A percentile compares a stretch with the other conserved stretches of the same genome.
Conservation (phyloP, 37 sponge, comb jelly and placozoan genomes). For the Theonella swinhoei region DNA sequence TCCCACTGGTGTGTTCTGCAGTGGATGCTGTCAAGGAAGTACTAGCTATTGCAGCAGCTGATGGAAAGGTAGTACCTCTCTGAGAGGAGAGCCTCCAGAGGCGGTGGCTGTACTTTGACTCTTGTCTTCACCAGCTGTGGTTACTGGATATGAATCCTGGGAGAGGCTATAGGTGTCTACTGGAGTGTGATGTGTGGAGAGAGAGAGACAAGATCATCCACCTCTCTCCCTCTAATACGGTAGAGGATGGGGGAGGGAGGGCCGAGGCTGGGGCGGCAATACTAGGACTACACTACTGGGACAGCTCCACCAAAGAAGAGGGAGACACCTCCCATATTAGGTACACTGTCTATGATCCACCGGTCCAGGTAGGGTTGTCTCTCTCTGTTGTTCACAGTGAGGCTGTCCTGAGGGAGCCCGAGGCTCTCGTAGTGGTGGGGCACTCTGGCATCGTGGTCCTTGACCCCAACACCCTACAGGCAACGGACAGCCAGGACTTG, state of each 20-base stretch:
- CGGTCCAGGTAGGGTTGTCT: not conserved
- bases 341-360: not conserved
- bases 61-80: conserved; percentile 82
- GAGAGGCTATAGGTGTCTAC: conserved; percentile 45
- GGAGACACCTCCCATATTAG: not conserved
- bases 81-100: too few relatives aligned
- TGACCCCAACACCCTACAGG: conserved; percentile 34
- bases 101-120: too few relatives aligned
- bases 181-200: conserved; percentile 46
- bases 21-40: not conserved
- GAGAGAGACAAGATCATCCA: conserved; percentile 20
- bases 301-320: not conserved
- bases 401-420: conserved; percentile 6
- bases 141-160: conserved; percentile 27
- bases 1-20: conserved; percentile 41
- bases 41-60: conserved; percentile 57
- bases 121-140: conserved; percentile 38
- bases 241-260: not conserved
- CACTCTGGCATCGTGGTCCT: conserved; percentile 14
- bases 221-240: not conserved
- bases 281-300: conserved; percentile 26
- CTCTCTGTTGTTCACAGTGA: not conserved
- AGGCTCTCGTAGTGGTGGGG: conserved; percentile 13
- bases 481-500: conserved; percentile 18
- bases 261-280: conserved; percentile 27